Percentiles rank a stretch among this genome's conserved stretches.
Conservation (phyloP, 2,888 invertebrate species). For the Plemyria rubiginata region DNA sequence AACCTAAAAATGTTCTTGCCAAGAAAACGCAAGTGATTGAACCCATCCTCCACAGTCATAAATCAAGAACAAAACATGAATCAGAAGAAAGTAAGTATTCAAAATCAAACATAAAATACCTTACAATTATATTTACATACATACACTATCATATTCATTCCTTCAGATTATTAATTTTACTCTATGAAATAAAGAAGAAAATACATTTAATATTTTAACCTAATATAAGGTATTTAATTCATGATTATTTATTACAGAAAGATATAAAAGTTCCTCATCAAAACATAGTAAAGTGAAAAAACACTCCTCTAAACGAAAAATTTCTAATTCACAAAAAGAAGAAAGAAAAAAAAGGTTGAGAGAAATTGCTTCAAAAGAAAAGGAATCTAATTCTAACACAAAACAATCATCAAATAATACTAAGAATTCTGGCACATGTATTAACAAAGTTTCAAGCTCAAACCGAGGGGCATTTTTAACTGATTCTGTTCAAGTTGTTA, state of each 20-base stretch:
- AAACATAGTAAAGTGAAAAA: slow-evolving; percentile 54
- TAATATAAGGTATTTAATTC: not conserved
- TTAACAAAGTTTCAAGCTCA: slow-evolving; percentile 75
- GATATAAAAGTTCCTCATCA: slow-evolving; percentile 47
- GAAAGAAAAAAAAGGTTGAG: slow-evolving; percentile 80
- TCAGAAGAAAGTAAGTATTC: slow-evolving; percentile 56
- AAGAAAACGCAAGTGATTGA: slow-evolving; percentile 66
- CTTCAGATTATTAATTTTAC: not conserved
- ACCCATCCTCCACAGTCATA: slow-evolving; percentile 52
- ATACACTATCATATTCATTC: no score
- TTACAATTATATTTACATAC: no score
- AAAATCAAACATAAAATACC: not conserved
- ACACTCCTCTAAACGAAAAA: slow-evolving; percentile 48
- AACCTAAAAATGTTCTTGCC: slow-evolving; percentile 30
- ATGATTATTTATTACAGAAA: slow-evolving; percentile 48
- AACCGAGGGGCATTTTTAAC: slow-evolving; percentile 85
- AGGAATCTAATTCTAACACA: slow-evolving; percentile 46
- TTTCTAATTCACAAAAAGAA: slow-evolving; percentile 68
- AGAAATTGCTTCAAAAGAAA: slow-evolving; percentile 73
- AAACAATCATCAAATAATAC: slow-evolving; percentile 45
- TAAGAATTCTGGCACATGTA: slow-evolving; percentile 56
- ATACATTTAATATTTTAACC: no score
- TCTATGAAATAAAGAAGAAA: no score
- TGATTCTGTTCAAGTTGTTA: slow-evolving; percentile 55
- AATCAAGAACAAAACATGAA: slow-evolving; percentile 46